Evolutionary conservation across 2,888 invertebrate genomes (phyloP), one percentile per base, ranked within the genome.

Genomic region (Coronaproctus castanopsis): DNA sequence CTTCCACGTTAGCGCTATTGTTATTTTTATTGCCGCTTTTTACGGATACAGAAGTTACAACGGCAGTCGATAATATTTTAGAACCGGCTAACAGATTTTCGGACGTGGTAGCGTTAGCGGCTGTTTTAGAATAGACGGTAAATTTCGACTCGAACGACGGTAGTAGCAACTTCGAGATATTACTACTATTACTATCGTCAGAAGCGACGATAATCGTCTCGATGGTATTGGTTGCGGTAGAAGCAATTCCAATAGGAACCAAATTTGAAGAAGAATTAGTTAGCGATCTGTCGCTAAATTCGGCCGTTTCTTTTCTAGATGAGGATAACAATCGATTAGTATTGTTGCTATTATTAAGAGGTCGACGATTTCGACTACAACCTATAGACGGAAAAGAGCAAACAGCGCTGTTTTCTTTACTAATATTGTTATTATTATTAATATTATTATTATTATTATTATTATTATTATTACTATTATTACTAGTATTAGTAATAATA

Each of bases 21-120:
- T 51, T 59, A n/a, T n/a, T n/a, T n/a, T n/a, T n/a, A 48, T 55
- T n/a, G 49, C 20, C 50, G 50, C 54, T 59, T 36, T 36, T 59
- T 22, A 59, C 54, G 20, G 59, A 59, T 18, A 59, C 55, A 18
- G 59, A 59, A 20, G 55, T 59, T 50, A 59, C 54, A n/a, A 55
- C 55, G 24, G 52, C 59, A 19, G 59, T 59, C 14, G 59, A 59
- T n/a, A 59, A 24, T 22, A 59, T 55, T 55, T 59, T 59, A 21
- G 49, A 36, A 19, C 54, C 54, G 51, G 20, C 24, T 24, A 24
- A 1, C 24, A 50, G 50, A 19, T 50, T 48, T 51, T 50, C 21
- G 1, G 49, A 21, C 49, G 48, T 36, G 48, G 36, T 48, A 1
- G 55, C 21, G 3, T 36, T 21, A 21, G 24, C 21, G 22, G 48